A percentile compares a stretch with the other conserved stretches of the same genome.
Evolutionary conservation across 2,888 invertebrate species (phyloP).

Genomic region (Sipha maydis): DNA sequence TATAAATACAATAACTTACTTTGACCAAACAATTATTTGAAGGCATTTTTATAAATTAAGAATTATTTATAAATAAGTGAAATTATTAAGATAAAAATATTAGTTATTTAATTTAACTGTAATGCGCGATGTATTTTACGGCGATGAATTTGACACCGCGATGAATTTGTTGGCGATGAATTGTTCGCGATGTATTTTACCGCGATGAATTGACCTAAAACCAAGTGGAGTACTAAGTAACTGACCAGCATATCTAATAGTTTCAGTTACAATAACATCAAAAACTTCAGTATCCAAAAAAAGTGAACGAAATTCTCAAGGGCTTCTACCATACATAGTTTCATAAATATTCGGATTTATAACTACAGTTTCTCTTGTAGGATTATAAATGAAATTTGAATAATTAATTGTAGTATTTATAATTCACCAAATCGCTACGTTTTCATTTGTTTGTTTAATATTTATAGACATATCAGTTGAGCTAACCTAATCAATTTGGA

Average conservation of each 20-base stretch:
- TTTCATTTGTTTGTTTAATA: constrained; percentile 14
- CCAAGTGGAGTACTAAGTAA: constrained; percentile 2
- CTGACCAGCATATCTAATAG: constrained; percentile 50
- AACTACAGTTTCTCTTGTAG: neutral
- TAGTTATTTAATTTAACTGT: too few relatives aligned
- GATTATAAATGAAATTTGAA: neutral
- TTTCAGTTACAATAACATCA: constrained; percentile 55
- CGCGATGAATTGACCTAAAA: too few relatives aligned
- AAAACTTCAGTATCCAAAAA: constrained; percentile 51
- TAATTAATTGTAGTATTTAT: neutral
- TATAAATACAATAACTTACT: too few relatives aligned
- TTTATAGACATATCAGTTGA: neutral
- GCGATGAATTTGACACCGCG: too few relatives aligned
- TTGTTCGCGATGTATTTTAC: too few relatives aligned
- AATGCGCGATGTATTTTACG: too few relatives aligned
- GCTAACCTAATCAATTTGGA: neutral
- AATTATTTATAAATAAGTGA: too few relatives aligned
- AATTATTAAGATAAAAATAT: too few relatives aligned
- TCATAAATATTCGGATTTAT: constrained; percentile 7
- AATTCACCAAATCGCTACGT: neutral
- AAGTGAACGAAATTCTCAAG: neutral
- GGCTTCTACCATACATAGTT: constrained; percentile 3
- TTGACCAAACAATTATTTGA: too few relatives aligned
- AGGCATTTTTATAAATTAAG: too few relatives aligned
- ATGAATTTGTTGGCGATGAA: too few relatives aligned